Evolutionary conservation across 2,888 invertebrate genomes (phyloP).

Genomic region (Hermodice carunculata): DNA sequence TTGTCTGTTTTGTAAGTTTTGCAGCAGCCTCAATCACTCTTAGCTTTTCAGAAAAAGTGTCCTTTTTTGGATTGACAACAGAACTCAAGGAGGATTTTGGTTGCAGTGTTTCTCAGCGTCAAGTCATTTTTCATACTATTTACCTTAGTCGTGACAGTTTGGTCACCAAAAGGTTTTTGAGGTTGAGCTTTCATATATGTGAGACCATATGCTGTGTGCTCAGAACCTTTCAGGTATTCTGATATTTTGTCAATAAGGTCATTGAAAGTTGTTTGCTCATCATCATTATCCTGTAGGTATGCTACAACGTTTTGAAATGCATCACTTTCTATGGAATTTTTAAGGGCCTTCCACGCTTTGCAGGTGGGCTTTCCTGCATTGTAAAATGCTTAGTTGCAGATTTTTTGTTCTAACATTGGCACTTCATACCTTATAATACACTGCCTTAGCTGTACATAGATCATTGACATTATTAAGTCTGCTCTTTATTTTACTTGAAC

Average conservation of each 20-base stretch:
- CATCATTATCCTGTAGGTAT: constrained; percentile 20
- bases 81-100: constrained; percentile 27
- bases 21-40: constrained; percentile 42
- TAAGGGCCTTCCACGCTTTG: neutral
- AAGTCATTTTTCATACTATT: constrained; percentile 39
- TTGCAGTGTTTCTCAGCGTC: constrained; percentile 35
- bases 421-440: constrained; percentile 17
- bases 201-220: constrained; percentile 13
- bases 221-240: neutral
- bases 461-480: constrained; percentile 7
- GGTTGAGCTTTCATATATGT: constrained; percentile 38
- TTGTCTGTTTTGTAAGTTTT: constrained; percentile 45
- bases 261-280: constrained; percentile 10
- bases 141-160: constrained; percentile 35
- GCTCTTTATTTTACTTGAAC: neutral
- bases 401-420: constrained; percentile 8
- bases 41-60: constrained; percentile 25
- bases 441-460: constrained; percentile 10
- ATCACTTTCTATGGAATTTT: neutral
- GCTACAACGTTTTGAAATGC: constrained; percentile 7
- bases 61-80: constrained; percentile 22
- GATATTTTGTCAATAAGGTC: constrained; percentile 1
- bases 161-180: constrained; percentile 37
- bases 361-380: neutral
- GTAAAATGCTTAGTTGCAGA: neutral